Conservation (phyloP, 2,888 invertebrate species). For the Hybos culiciformis region DNA sequence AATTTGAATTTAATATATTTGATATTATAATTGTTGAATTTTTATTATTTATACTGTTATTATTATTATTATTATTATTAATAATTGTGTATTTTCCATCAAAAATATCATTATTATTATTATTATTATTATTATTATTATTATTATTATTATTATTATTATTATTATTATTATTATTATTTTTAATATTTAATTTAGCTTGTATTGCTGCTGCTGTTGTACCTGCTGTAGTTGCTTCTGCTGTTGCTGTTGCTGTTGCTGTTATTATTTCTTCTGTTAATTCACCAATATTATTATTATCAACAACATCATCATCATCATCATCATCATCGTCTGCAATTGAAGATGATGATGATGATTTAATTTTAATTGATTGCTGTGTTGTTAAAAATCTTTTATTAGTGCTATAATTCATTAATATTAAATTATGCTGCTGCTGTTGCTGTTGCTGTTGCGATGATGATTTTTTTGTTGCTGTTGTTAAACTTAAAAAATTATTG, state of each 20-base stretch:
- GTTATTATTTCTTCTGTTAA: conserved; percentile 11
- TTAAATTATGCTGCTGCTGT: conserved; percentile 13
- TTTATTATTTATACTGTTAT: conserved; percentile 1
- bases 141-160: conserved; percentile 4
- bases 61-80: conserved; percentile 2
- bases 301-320: conserved; percentile 1
- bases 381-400: too few relatives aligned
- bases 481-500: too few relatives aligned
- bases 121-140: conserved; percentile 5
- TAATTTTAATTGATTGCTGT: conserved; percentile 7
- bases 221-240: conserved; percentile 8
- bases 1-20: too few relatives aligned
- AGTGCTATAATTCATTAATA: conserved; percentile 12
- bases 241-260: conserved; percentile 9
- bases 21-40: too few relatives aligned
- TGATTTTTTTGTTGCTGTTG: too few relatives aligned
- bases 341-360: conserved; percentile 9
- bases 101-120: conserved; percentile 1
- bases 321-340: conserved; percentile 5
- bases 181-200: conserved; percentile 5
- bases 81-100: conserved; percentile 6
- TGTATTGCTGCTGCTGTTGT: conserved; percentile 4
- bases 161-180: conserved; percentile 4
- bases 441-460: conserved; percentile 11
- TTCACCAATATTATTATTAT: conserved; percentile 2